Conservation (phyloP, 92 coral and sea anemone species). For the Siderastrea siderea region DNA sequence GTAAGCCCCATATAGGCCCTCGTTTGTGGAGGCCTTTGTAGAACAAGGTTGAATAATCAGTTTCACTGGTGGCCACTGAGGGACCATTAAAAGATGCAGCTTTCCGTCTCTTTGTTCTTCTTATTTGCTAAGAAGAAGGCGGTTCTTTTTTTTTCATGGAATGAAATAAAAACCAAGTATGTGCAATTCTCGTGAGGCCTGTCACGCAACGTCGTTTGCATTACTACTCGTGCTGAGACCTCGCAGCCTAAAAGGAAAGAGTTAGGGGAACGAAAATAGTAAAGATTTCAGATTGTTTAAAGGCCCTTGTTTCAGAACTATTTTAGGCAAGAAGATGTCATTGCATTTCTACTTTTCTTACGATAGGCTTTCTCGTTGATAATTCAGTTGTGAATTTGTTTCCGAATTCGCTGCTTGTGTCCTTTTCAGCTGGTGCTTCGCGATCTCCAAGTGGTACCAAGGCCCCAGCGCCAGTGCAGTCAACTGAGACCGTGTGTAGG, state of each 20-base stretch:
- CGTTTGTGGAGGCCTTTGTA: too few species aligned
- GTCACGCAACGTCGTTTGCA: not conserved
- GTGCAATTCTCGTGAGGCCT: too few species aligned
- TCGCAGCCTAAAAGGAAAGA: too few species aligned
- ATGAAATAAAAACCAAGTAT: too few species aligned
- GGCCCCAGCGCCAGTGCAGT: conserved; percentile 12
- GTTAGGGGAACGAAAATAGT: too few species aligned
- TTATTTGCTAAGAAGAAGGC: not conserved
- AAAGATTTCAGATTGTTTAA: not conserved
- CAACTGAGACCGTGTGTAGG: conserved; percentile 29
- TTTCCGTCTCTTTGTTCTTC: not conserved
- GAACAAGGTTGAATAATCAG: too few species aligned
- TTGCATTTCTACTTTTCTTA: not conserved
- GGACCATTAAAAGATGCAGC: too few species aligned
- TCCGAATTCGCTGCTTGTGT: not conserved
- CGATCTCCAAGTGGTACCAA: conserved; percentile 47
- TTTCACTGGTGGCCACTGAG: too few species aligned
- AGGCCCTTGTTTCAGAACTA: not conserved
- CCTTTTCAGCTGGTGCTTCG: conserved; percentile 26
- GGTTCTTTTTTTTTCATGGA: not conserved
- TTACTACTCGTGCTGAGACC: too few species aligned
- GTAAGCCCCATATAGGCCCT: too few species aligned
- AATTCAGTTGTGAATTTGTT: not conserved
- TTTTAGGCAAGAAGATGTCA: not conserved
- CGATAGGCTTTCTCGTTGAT: not conserved